Conservation (phyloP, 2,888 invertebrate species). For the Rotaria magnacalcarata region DNA sequence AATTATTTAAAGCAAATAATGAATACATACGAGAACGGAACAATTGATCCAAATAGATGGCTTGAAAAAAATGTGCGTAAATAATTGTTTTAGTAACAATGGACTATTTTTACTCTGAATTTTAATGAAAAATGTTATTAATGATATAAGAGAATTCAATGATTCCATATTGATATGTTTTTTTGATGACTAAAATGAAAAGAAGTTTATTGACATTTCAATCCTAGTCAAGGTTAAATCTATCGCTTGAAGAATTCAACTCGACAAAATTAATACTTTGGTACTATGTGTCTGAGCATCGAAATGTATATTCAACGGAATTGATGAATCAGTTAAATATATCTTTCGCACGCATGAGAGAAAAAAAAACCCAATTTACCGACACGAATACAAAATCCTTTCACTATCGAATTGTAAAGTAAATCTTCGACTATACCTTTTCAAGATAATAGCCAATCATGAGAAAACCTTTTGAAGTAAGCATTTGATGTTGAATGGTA, state of each 20-base stretch:
- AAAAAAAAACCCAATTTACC: too few species aligned
- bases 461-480: slow-evolving; percentile 93
- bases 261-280: too few species aligned
- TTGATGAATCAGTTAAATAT: too few species aligned
- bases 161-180: slow-evolving; percentile 91
- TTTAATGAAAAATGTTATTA: slow-evolving; percentile 58
- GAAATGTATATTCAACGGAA: too few species aligned
- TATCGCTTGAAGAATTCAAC: too few species aligned
- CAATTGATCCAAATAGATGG: slow-evolving; percentile 98
- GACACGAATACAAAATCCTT: too few species aligned
- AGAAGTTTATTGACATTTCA: background rate
- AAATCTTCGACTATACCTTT: slow-evolving; percentile 62
- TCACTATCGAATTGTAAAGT: too few species aligned
- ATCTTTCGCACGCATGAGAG: too few species aligned
- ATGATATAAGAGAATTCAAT: slow-evolving; percentile 65
- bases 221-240: too few species aligned
- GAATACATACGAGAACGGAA: slow-evolving; percentile 72
- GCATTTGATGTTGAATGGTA: slow-evolving; percentile 97
- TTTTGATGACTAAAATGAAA: slow-evolving; percentile 59
- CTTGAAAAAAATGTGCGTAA: slow-evolving; percentile 98
- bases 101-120: slow-evolving; percentile 53
- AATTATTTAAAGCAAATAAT: background rate
- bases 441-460: slow-evolving; percentile 95
- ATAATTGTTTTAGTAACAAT: slow-evolving; percentile 70
- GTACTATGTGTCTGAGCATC: too few species aligned